Base-by-base conservation (phyloP, 2,888 invertebrate genomes). In the Orthonevra nobilis region DNA sequence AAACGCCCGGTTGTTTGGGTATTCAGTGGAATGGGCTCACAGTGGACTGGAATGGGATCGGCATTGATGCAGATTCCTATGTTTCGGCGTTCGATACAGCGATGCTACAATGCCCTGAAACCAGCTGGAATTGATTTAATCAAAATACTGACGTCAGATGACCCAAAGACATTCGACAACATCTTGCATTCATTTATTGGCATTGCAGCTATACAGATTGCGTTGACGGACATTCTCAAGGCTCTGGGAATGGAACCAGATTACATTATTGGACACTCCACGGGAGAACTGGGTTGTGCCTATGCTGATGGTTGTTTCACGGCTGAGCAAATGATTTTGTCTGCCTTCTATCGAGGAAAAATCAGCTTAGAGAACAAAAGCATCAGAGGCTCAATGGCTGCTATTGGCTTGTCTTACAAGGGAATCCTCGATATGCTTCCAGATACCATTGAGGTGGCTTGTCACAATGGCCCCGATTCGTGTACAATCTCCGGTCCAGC, bases 231-330 rank as follows among this genome's bases (percentile, higher is more conserved):
- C 86, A 86, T 93, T n/a, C 88, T 95, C 40, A 88, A 86, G 72
- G 87, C 87, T 2, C 84, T 91, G 32, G 93, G 92, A 5, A 89
- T 95, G 46, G 88, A 90, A 52, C 93, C 94, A 15, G 94, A 94
- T 88, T 92, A 92, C 38, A 92, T 94, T 82, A 91, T 95, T 74
- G 95, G 97, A 7, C 97, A 97, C 89, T 97, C 97, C 7, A 95
- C 96, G 0, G 98, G 98, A 14, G 98, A 98, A 87, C 90, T 98
- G 2, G 97, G 96, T 2, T 97, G 97, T 88, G 97, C 96, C 0
- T 98, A 98, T 89, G 97, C 96, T 3, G 98, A 98, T 87, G 96
- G 95, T 0, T 94, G 95, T 83, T 92, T 97, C 83, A 95, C 96
- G 0, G 92, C 93, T 0, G 95, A 96, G 84, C 94, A 97, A 89